Percentiles rank a stretch among this genome's conserved stretches.
These are phyloP conservation scores for Radopholus similis DNA, from an alignment of 1,140 invertebrate genomes.

Conservation along the genomic window DNA sequence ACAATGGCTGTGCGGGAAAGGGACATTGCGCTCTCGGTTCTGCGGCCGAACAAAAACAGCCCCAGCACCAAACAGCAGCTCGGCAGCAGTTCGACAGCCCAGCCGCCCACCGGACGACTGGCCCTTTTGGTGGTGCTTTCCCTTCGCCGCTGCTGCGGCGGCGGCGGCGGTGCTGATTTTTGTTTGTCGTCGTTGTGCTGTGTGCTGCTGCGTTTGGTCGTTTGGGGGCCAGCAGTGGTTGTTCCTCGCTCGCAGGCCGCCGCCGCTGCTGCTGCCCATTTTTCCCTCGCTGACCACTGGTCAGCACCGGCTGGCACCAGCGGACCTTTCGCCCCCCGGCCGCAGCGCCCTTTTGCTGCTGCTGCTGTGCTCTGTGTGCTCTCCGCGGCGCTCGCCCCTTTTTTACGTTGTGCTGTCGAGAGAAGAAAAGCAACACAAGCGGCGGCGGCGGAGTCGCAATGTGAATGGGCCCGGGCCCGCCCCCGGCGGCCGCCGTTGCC, in stretches of 20 bases:
- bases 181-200: constrained; percentile 3
- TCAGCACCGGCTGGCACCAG: constrained; percentile 22
- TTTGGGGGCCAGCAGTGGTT: too few species aligned
- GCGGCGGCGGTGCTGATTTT: background rate
- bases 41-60: too few species aligned
- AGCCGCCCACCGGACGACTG: too few species aligned
- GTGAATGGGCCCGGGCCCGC: background rate
- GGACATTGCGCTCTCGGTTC: too few species aligned
- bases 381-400: background rate
- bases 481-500: background rate
- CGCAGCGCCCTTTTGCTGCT: background rate
- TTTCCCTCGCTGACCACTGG: constrained; percentile 11
- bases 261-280: background rate
- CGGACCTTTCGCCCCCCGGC: background rate
- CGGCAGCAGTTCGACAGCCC: too few species aligned
- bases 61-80: too few species aligned
- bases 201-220: background rate
- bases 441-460: background rate
- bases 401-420: background rate
- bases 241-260: background rate
- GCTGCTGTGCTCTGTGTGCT: background rate
- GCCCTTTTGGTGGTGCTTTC: background rate
- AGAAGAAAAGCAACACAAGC: constrained; percentile 1
- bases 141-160: background rate
- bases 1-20: too few species aligned